Base-by-base conservation (phyloP, 1,140 invertebrate genomes). In the Drosophila micromelanica region DNA sequence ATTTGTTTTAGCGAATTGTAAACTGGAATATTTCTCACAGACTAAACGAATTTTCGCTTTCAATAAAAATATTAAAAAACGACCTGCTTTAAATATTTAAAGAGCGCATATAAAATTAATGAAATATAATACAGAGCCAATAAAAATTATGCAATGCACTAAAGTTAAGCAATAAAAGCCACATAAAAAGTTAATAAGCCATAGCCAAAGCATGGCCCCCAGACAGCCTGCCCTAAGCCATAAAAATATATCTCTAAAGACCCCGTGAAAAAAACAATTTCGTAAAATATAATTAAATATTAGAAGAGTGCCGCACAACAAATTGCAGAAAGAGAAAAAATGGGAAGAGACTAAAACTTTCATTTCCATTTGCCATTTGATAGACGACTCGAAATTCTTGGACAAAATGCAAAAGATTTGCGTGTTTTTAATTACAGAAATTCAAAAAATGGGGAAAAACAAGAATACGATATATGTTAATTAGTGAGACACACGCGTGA, bases 361-460 rank as follows among this genome's bases (percentile, higher is more conserved):
- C 73, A 32, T 81, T 77, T 81, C 51, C 20, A 35, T 20, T 30
- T 23, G 35, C 56, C 32, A 15, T 54, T 55, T 55, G 59, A 63
- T 55, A 49, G 32, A 55, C 30, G 35, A 40, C 15, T 20, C 48
- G 42, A 69, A 64, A 63, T 69, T 80, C 74, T 77, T 64, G 35
- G 48, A n/a, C n/a, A 45, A 70, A 63, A 46, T 64, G 54, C 52
- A 54, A 61, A 73, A 61, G 23, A 56, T 73, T 51, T 61, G 38
- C 48, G 27, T 40, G 23, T 32, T 45, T 69, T 64, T 78, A 81
- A 74, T 81, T 82, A 74, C 51, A 64, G 13, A 78, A 71, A 72
- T 59, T 67, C 42, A 27, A 30, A 40, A 59, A 60, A 68, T 69
- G 17, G 42, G n/a, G 61, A 60, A 59, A 54, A 23, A 46, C 13